Evolutionary conservation across 2,113 vertebrate genomes (phyloP), one percentile per base, ranked within the genome.

Genomic region (Probosciger aterrimus): DNA sequence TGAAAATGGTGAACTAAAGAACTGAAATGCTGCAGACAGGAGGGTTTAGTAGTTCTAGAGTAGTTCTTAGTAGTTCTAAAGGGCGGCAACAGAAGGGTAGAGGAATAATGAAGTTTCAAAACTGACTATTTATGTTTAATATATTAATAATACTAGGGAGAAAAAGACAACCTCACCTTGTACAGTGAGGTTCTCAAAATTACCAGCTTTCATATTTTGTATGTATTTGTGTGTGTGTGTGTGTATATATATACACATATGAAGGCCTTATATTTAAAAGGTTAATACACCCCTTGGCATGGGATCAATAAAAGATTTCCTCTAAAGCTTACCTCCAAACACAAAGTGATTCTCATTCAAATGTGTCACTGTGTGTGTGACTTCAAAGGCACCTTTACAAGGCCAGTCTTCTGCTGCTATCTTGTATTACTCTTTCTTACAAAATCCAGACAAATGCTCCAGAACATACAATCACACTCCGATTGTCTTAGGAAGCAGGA

Each of bases 201-300:
- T 23, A 49, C 35, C 52, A 73, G 49, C 39, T 59, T 89, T 75
- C 20, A 18, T 22, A 41, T 41, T 63, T 35, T 44, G 27, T 24
- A 25, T 10, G 9, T 28, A 70, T 83, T 64, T 78, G 4, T 35
- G 2, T 41, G 11, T 55, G 2, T 41, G 7, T 37, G 1, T 59
- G 2, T 41, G 7, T 37, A 0, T 59, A 1, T 44, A 0, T n/a
- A 23, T 14, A 23, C 22, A n/a, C 9, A 22, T 6, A 18, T 18
- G 47, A 27, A 68, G 74, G 53, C 30, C 20, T 78, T 44, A 20
- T 43, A 69, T 83, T 62, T 49, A 57, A 78, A 82, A 62, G 44
- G 49, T 73, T 59, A 59, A 3, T 44, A 14, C 41, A 82, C 30
- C 31, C 44, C 74, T 68, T 82, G 88, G 88, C 86, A 92, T 71